A percentile compares a stretch with the other conserved stretches of the same genome.
Evolutionary conservation across 2,113 vertebrate species (phyloP).

Genomic region (Tupaia chinensis): DNA sequence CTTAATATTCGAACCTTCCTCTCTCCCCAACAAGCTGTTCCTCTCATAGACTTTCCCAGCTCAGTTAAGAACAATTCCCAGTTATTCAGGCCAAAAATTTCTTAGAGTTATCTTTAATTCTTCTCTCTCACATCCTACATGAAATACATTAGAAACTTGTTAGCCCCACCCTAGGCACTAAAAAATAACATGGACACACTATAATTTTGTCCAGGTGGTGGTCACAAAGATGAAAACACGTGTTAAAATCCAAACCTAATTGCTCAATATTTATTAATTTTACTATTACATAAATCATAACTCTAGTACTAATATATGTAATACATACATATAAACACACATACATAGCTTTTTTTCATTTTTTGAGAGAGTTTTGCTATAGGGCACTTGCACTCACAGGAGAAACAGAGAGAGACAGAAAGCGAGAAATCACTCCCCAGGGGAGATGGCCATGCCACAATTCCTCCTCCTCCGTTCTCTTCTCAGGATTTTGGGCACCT

Average conservation of each 20-base stretch:
- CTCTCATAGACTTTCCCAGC: background rate
- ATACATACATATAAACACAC: no score
- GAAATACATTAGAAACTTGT: background rate
- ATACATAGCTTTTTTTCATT: no score
- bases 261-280: constrained; percentile 9
- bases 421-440: no score
- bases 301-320: background rate
- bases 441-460: no score
- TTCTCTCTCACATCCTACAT: background rate
- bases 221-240: background rate
- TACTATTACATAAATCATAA: background rate
- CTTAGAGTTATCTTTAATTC: background rate
- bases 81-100: background rate
- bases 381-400: no score
- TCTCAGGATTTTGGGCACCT: no score
- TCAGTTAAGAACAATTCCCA: background rate
- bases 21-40: background rate
- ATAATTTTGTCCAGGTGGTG: background rate
- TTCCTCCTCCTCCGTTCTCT: no score
- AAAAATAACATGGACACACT: background rate
- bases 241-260: background rate
- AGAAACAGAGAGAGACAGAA: no score
- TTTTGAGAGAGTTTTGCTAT: no score
- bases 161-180: background rate
- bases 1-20: background rate